Base-by-base conservation (phyloP, 2,888 invertebrate species). In the Erebia epiphron region DNA sequence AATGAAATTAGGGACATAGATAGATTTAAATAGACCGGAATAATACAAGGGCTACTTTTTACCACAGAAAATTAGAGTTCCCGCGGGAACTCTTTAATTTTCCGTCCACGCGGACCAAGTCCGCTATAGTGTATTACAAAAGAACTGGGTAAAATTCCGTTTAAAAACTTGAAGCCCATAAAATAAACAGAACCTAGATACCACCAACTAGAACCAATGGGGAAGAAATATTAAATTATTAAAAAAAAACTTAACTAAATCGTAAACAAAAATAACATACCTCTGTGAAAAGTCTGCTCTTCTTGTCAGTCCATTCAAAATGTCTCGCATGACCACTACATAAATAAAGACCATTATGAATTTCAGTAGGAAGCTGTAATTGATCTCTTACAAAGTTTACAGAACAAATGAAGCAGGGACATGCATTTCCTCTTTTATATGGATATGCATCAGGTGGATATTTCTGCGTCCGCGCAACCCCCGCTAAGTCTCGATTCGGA, bases 401-500 rank as follows among this genome's bases (percentile, higher is more conserved):
- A 43, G 58, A 16, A 70, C 67, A 68, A 76, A 75, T 77, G 77
- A 66, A 67, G 56, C 57, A 35, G 56, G 14, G 64, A 21, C 14
- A 16, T 56, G 65, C 67, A 72, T 70, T 64, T 65, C 70, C 60
- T 75, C 75, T 72, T 75, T 79, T 82, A 80, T 82, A 81, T 78
- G 65, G 67, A 80, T 81, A 80, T 77, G 58, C 69, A 72, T 73
- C 74, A 80, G 76, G 72, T 76, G 73, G 76, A 74, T 84, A 83
- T 84, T 83, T 81, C 69, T 79, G 72, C 73, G 50, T 72, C 70
- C 41, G 63, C 67, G 67, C 73, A 71, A 69, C 84, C 77, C 86
- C 86, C 86, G 82, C 86, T 72, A 78, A 79, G 86, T 76, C 75
- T 77, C 68, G 63, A 73, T 75, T 74, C 60, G 71, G 73, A 73